phyloP scores from a whole-genome alignment of 2,888 invertebrate genomes.

The Perithous albicinctus region DNA sequence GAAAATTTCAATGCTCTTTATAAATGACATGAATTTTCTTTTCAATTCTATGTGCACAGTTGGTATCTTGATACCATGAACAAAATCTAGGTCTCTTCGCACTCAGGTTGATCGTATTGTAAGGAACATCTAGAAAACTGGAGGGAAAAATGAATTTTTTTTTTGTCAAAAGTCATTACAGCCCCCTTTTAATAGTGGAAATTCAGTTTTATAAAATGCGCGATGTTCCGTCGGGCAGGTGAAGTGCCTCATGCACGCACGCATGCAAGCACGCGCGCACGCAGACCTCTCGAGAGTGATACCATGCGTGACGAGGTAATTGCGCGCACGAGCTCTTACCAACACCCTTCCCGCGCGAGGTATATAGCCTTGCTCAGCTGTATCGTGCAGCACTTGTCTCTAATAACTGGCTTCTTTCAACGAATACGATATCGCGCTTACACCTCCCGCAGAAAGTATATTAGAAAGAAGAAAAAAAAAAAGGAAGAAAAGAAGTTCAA shows the following conservation, averaged over 20 bases:
- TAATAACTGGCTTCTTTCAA: not conserved
- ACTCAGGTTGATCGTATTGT: too few relatives aligned
- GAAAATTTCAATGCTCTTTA: too few relatives aligned
- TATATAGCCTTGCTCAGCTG: not conserved
- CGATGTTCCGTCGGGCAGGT: constrained; percentile 40
- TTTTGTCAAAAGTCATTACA: not conserved
- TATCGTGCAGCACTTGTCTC: not conserved
- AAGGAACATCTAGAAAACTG: too few relatives aligned
- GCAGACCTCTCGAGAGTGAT: constrained; percentile 45
- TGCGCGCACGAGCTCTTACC: constrained; percentile 51
- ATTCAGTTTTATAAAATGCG: not conserved
- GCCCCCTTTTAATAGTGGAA: not conserved
- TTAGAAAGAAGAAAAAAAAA: not conserved
- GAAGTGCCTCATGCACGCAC: not conserved
- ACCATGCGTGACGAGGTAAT: constrained; percentile 65
- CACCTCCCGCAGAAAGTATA: not conserved
- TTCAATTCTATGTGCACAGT: too few relatives aligned
- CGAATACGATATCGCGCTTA: not conserved
- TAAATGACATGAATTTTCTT: too few relatives aligned
- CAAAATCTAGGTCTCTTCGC: too few relatives aligned
- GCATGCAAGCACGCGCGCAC: constrained; percentile 21
- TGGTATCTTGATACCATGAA: too few relatives aligned
- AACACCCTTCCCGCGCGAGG: constrained; percentile 39
- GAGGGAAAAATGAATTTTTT: too few relatives aligned
- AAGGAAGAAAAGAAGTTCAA: not conserved